Conservation (phyloP, 2,113 vertebrate genomes). For the Dolichallabes microphthalmus region DNA sequence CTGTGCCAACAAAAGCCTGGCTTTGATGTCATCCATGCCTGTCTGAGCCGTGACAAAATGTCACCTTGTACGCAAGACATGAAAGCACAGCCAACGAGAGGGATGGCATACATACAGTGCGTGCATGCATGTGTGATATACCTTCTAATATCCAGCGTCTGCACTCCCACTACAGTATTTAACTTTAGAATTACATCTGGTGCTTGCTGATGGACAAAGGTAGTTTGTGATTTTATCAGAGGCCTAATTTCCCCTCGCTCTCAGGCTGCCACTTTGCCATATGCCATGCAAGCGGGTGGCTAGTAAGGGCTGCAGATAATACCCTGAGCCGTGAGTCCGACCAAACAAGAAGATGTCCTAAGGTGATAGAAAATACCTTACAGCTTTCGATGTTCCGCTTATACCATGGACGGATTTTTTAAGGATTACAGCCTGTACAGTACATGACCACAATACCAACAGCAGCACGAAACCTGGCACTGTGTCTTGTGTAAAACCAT, state of each 20-base stretch:
- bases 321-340: conserved; percentile 30
- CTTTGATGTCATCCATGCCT: conserved; percentile 58
- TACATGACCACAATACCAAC: conserved; percentile 56
- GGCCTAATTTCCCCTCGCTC: conserved; percentile 62
- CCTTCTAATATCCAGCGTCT: neutral
- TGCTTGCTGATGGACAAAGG: neutral
- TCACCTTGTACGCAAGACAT: conserved; percentile 60
- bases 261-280: conserved; percentile 49
- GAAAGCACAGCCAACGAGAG: conserved; percentile 51
- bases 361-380: conserved; percentile 49
- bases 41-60: conserved; percentile 61
- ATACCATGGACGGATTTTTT: conserved; percentile 57
- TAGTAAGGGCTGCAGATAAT: conserved; percentile 45
- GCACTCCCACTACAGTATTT: neutral
- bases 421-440: conserved; percentile 51
- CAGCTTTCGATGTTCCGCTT: conserved; percentile 53
- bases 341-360: conserved; percentile 48
- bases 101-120: neutral
- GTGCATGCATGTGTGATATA: neutral
- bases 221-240: conserved; percentile 18
- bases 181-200: neutral
- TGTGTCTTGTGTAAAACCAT: neutral
- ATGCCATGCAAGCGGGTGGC: conserved; percentile 31
- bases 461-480: conserved; percentile 45
- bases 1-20: conserved; percentile 49